Evolutionary conservation across 2,888 invertebrate species (phyloP), one percentile per base, ranked within the genome.

Genomic region (Nezara viridula): DNA sequence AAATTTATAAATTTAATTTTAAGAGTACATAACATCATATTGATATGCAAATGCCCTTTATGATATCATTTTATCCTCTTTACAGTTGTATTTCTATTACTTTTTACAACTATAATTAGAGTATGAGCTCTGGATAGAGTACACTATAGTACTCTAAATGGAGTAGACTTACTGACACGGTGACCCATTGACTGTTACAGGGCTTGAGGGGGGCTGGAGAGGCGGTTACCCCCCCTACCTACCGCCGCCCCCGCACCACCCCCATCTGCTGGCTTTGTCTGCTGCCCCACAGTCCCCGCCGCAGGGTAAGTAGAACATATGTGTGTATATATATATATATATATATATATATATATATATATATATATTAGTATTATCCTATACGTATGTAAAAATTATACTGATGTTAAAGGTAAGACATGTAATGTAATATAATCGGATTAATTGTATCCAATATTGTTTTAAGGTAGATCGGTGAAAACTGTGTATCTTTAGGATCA

Each of bases 171-270:
- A 60, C n/a, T 47, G 81, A 81, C 81, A 44, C 47, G 12, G 81
- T 44, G 24, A 47, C 44, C 44, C 77, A 77, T 40, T 60, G 52
- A 40, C 86, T 87, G n/a, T 93, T 93, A 1, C 93, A 96, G 96
- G 96, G 91, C 95, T 96, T 92, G 92, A 91, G 92, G 92, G 85
- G 85, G 92, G 92, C 49, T 92, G 93, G 92, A 86, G 93, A 93
- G 92, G 92, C 92, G 91, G 92, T 92, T 90, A 93, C 89, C 92
- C 92, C 90, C 93, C 93, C 91, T 93, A 93, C 92, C 92, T 92
- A 91, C 93, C 93, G 88, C 93, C 93, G 86, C 93, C 93, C 19
- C 90, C 90, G 47, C 90, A 90, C 49, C 90, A 90, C 66, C 90
- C 90, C 27, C 90, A 90, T 37, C 89, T 90, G 2, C 50, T 90